Percentiles rank a stretch among this genome's conserved stretches.
phyloP scores from a whole-genome alignment of 1,140 invertebrate genomes.

The Ostrea denselamellosa region DNA sequence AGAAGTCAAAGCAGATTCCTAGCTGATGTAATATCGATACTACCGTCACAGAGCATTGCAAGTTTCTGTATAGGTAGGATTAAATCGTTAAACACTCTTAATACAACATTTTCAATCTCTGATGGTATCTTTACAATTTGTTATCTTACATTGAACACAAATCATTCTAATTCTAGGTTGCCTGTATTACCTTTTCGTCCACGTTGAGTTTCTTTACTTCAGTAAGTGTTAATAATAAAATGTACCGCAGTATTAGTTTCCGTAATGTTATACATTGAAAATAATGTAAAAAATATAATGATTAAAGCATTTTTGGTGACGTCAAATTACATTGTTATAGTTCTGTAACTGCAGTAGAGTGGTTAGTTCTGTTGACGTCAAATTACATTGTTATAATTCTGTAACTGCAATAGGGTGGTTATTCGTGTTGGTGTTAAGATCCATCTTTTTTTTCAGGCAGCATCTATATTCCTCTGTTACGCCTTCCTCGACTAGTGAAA shows the following conservation, averaged over 20 bases:
- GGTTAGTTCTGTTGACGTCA: no score
- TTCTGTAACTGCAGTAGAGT: no score
- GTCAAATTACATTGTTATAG: background rate
- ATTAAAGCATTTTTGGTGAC: no score
- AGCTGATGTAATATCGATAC: background rate
- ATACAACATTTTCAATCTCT: background rate
- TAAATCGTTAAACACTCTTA: background rate
- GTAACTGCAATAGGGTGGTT: no score
- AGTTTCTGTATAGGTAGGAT: conserved; percentile 14
- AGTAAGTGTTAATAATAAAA: background rate
- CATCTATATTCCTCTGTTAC: conserved; percentile 58
- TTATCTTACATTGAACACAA: background rate
- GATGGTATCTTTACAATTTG: background rate
- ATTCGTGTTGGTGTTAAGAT: no score
- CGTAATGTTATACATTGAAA: background rate
- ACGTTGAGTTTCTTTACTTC: background rate
- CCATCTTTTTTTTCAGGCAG: background rate
- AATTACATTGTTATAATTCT: background rate
- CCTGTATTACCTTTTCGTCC: background rate
- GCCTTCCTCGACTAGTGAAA: conserved; percentile 82
- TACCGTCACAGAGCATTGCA: background rate
- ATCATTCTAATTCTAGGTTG: background rate
- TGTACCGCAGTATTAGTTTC: background rate
- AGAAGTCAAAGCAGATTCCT: conserved; percentile 14
- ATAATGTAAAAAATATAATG: no score